Percentiles rank a stretch among this genome's conserved stretches.
phyloP scores from a whole-genome alignment of 1,140 invertebrate species.

The Lerema accius region DNA sequence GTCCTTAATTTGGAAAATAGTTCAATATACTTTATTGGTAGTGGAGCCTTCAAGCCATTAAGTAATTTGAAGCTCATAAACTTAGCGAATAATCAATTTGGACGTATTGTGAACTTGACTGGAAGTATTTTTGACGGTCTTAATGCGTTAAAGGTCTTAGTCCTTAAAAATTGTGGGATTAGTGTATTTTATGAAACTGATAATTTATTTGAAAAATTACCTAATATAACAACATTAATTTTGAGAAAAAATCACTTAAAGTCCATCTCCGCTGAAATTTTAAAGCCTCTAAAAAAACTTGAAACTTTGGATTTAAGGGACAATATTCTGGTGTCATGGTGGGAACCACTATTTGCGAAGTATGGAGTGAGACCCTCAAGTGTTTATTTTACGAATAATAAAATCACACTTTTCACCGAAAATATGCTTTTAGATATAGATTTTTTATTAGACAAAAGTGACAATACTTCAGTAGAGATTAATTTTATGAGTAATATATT shows the following conservation, averaged over 20 bases:
- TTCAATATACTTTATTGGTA: constrained; percentile 76
- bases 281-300: constrained; percentile 74
- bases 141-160: constrained; percentile 76
- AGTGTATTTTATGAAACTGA: constrained; percentile 71
- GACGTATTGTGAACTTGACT: constrained; percentile 63
- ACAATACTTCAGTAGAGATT: constrained; percentile 55
- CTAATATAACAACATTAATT: constrained; percentile 77
- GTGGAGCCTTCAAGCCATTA: constrained; percentile 68
- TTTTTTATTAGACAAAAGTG: constrained; percentile 63
- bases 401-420: constrained; percentile 80
- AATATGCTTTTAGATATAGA: constrained; percentile 83
- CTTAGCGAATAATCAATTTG: constrained; percentile 81
- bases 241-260: constrained; percentile 79
- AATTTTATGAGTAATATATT: constrained; percentile 82
- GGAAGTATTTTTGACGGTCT: constrained; percentile 75
- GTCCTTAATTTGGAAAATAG: constrained; percentile 80
- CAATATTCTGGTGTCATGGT: constrained; percentile 81
- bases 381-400: constrained; percentile 79
- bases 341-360: constrained; percentile 71
- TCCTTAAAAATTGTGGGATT: constrained; percentile 79
- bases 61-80: constrained; percentile 78
- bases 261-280: constrained; percentile 65
- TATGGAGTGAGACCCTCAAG: constrained; percentile 61
- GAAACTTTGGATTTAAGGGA: constrained; percentile 76
- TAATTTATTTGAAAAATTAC: constrained; percentile 80